phyloP scores from a whole-genome alignment of 2,888 invertebrate genomes.

The Drosophila yooni region DNA sequence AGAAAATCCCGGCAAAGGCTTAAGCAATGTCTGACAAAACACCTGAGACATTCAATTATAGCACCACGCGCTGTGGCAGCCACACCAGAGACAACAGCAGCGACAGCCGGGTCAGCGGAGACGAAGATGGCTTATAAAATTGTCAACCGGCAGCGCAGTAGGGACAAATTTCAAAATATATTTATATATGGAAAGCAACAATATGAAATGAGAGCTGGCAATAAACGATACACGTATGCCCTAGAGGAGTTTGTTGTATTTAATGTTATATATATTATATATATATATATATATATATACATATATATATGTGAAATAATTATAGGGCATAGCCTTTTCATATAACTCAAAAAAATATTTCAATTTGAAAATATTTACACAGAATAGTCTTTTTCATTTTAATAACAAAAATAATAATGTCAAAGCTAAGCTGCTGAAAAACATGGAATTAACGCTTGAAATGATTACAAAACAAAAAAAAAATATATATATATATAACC shows the following conservation, averaged over 20 bases:
- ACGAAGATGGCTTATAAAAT: slow-evolving; percentile 65
- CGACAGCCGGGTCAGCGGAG: slow-evolving; percentile 30
- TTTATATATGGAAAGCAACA: slow-evolving; percentile 23
- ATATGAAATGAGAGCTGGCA: slow-evolving; percentile 11
- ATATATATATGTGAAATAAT: background rate
- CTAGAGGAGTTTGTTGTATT: background rate
- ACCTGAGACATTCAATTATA: slow-evolving; percentile 84
- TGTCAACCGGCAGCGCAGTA: slow-evolving; percentile 62
- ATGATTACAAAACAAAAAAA: background rate
- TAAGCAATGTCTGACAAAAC: slow-evolving; percentile 84
- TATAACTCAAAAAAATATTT: background rate
- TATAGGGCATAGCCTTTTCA: background rate
- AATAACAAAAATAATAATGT: background rate
- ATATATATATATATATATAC: background rate
- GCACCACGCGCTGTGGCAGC: slow-evolving; percentile 51
- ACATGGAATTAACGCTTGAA: fast-evolving
- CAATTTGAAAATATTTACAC: background rate
- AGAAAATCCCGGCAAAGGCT: slow-evolving; percentile 83
- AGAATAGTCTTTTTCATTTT: background rate
- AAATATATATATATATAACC: no score
- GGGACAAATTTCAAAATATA: slow-evolving; percentile 35
- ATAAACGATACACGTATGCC: slow-evolving; percentile 11
- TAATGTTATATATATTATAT: background rate
- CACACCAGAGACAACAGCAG: slow-evolving; percentile 18
- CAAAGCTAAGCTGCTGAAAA: background rate